A percentile compares a stretch with the other conserved stretches of the same genome.
These are phyloP conservation scores for Cotesia glomerata DNA, from an alignment of 1,140 invertebrate species.

Conservation along the genomic window DNA sequence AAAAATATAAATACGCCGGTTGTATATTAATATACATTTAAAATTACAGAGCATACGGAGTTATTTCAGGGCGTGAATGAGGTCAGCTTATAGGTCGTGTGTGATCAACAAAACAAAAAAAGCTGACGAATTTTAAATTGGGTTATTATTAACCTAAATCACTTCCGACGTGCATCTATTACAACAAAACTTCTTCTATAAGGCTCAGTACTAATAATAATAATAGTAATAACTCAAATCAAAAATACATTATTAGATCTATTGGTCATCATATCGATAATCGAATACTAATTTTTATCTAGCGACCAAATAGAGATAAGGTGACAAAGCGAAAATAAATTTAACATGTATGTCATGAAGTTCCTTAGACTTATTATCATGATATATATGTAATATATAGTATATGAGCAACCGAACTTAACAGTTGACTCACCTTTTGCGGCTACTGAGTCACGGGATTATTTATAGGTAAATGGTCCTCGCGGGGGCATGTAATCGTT, in stretches of 20 bases:
- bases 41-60: conserved; percentile 16
- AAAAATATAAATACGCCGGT: too few relatives aligned
- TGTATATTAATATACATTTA: too few relatives aligned
- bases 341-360: neutral
- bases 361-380: neutral
- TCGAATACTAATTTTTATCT: too few relatives aligned
- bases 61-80: conserved; percentile 35
- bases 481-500: neutral
- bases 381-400: neutral
- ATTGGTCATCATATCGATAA: too few relatives aligned
- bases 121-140: neutral
- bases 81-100: conserved; percentile 32
- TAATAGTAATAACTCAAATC: neutral
- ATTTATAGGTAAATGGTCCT: conserved; percentile 41
- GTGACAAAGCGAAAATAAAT: neutral
- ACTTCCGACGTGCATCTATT: neutral
- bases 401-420: too few relatives aligned
- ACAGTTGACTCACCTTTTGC: conserved; percentile 45
- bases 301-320: neutral
- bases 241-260: neutral
- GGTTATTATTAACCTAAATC: neutral
- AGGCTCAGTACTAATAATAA: too few relatives aligned
- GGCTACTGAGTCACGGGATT: conserved; percentile 46
- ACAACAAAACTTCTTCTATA: too few relatives aligned
- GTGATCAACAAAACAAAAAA: conserved; percentile 6